A percentile compares a stretch with the other conserved stretches of the same genome.
phyloP scores from a whole-genome alignment of 2,888 invertebrate species.

The Phortica okadai region DNA sequence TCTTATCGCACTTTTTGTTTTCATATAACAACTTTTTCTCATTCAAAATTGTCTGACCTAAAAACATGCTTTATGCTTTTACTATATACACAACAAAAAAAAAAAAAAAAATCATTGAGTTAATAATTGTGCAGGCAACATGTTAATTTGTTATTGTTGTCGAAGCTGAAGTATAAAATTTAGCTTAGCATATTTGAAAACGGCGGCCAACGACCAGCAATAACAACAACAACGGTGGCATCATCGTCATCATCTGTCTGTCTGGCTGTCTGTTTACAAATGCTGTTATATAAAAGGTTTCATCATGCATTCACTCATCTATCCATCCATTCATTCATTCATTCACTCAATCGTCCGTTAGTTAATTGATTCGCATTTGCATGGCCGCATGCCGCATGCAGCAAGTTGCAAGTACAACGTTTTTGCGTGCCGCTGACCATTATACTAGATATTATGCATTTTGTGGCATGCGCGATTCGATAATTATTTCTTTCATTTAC shows the following conservation, averaged over 20 bases:
- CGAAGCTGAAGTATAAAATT: not conserved
- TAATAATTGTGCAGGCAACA: conserved; percentile 23
- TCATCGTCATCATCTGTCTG: not conserved
- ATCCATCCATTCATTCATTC: not conserved
- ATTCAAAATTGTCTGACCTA: conserved; percentile 30
- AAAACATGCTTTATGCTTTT: conserved; percentile 4
- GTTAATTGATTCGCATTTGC: conserved; percentile 28
- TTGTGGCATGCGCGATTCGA: conserved; percentile 1
- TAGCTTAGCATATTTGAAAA: not conserved
- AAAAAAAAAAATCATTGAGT: conserved; percentile 8
- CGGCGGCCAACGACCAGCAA: not conserved
- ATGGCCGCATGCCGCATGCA: not conserved
- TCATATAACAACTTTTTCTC: conserved; percentile 6
- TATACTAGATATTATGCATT: conserved; percentile 7
- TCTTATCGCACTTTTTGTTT: conserved; percentile 4
- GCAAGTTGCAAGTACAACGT: not conserved
- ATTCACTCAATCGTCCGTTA: conserved; percentile 14
- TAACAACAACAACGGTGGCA: not conserved
- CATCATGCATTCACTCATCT: not conserved
- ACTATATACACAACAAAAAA: not conserved
- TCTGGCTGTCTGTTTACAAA: not conserved
- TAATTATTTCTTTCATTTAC: conserved; percentile 8
- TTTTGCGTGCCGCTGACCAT: conserved; percentile 18
- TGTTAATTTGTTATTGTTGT: conserved; percentile 15
- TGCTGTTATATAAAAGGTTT: conserved; percentile 29